Percentiles rank a stretch among this genome's conserved stretches.
phyloP scores from a whole-genome alignment of 1,140 invertebrate species.

The Macrotrachela quadricornifera region DNA sequence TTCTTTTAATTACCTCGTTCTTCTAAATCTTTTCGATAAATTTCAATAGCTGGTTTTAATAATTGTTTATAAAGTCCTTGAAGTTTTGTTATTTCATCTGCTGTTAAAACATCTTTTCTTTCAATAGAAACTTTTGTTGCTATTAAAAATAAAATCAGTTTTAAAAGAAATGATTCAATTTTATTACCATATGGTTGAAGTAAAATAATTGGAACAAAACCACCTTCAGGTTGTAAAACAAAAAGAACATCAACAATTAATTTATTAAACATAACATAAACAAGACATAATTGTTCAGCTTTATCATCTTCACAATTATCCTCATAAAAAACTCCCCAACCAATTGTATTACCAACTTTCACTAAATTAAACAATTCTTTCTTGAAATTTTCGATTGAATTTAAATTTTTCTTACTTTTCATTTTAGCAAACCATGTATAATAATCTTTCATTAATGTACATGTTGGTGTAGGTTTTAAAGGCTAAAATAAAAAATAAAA shows the following conservation, averaged over 20 bases:
- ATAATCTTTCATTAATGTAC: conserved; percentile 19
- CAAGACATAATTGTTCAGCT: conserved; percentile 20
- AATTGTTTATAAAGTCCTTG: conserved; percentile 6
- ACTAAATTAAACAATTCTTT: conserved; percentile 13
- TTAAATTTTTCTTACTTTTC: conserved; percentile 5
- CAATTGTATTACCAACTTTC: conserved; percentile 17
- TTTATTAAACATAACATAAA: conserved; percentile 21
- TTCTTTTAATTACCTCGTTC: too few relatives aligned
- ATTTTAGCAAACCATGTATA: conserved; percentile 17
- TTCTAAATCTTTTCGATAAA: background rate
- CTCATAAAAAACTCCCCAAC: conserved; percentile 21
- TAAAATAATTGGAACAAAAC: conserved; percentile 22
- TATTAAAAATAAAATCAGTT: background rate
- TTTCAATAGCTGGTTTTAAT: conserved; percentile 4
- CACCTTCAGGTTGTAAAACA: conserved; percentile 25
- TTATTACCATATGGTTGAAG: conserved; percentile 16
- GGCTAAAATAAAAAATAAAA: conserved; percentile 14
- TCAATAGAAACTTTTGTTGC: conserved; percentile 10
- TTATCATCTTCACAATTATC: conserved; percentile 12
- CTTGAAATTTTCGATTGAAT: background rate
- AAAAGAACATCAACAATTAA: conserved; percentile 17
- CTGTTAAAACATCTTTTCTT: background rate
- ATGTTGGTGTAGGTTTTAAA: conserved; percentile 19
- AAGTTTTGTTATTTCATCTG: conserved; percentile 8
- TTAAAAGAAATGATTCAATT: background rate